These are phyloP conservation scores for Carassius carassius DNA, from an alignment of 2,113 vertebrate species.

Conservation along the genomic window DNA sequence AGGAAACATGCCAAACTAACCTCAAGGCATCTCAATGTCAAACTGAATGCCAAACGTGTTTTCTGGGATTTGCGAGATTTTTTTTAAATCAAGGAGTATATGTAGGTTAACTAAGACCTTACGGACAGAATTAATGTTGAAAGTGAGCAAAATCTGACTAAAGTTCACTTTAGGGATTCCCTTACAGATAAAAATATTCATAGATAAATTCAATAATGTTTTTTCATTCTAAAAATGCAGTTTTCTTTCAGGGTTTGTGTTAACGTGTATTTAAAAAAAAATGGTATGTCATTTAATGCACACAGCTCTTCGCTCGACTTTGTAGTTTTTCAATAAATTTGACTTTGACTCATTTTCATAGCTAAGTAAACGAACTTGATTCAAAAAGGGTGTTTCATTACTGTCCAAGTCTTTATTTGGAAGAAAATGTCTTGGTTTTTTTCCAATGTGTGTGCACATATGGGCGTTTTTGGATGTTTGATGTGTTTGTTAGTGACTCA, in stretches of 20 bases:
- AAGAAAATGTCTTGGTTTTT: not conserved
- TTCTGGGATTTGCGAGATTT: not conserved
- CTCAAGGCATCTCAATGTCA: conserved; percentile 36
- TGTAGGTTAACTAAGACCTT: not conserved
- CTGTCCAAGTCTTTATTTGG: not conserved
- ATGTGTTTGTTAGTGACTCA: conserved; percentile 2
- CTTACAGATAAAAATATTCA: too few relatives aligned
- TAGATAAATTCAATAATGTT: not conserved
- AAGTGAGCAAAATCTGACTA: not conserved
- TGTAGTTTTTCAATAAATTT: not conserved
- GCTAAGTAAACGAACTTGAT: not conserved
- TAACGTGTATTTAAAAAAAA: not conserved
- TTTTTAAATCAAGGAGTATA: not conserved
- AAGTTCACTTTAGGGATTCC: too few relatives aligned
- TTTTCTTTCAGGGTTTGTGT: not conserved
- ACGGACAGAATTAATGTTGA: too few relatives aligned
- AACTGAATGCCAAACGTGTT: not conserved
- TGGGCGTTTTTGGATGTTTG: not conserved
- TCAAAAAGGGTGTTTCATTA: not conserved
- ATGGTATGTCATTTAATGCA: not conserved
- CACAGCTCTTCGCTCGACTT: not conserved
- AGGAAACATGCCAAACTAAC: not conserved
- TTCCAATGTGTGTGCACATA: not conserved
- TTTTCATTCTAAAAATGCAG: not conserved
- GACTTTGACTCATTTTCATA: conserved; percentile 1